These are phyloP conservation scores for Philypnodon macrostomus DNA, from an alignment of 2,797 vertebrate species.

Conservation along the genomic window DNA sequence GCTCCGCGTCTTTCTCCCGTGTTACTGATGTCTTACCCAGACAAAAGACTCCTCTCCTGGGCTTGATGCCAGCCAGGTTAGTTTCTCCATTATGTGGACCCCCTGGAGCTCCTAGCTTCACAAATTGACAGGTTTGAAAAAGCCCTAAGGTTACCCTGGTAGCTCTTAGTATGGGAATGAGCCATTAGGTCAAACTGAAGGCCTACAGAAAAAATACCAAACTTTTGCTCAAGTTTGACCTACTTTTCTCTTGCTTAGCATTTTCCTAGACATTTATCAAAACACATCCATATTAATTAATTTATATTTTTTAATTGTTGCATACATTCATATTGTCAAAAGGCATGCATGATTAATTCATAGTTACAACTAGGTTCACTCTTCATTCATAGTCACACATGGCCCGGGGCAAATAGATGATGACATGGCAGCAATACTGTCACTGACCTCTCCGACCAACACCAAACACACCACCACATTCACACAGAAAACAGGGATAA, in stretches of 20 bases:
- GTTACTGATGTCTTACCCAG: constrained; percentile 62
- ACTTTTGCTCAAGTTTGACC: constrained; percentile 7
- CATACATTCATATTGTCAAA: no score
- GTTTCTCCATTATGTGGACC: constrained; percentile 47
- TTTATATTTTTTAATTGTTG: no score
- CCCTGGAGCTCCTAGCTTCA: constrained; percentile 56
- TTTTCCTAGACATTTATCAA: no score
- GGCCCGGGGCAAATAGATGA: no score
- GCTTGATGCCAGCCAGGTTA: constrained; percentile 68
- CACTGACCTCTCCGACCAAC: no score
- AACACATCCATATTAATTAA: no score
- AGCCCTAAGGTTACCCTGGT: constrained; percentile 26
- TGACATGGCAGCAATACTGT: no score
- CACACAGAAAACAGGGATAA: no score
- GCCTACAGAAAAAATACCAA: constrained; percentile 12
- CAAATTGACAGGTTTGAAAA: constrained; percentile 39
- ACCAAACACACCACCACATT: no score
- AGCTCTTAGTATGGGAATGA: constrained; percentile 23
- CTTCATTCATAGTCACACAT: no score
- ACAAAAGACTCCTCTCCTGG: constrained; percentile 66
- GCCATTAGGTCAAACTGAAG: constrained; percentile 21
- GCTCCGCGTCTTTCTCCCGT: constrained; percentile 38
- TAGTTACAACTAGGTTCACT: no score
- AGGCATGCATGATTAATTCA: no score
- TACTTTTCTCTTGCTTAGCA: not conserved